A percentile compares a stretch with the other conserved stretches of the same genome.
These are phyloP conservation scores for Lasioglossum villosulum DNA, from an alignment of 2,888 invertebrate genomes.

Conservation along the genomic window DNA sequence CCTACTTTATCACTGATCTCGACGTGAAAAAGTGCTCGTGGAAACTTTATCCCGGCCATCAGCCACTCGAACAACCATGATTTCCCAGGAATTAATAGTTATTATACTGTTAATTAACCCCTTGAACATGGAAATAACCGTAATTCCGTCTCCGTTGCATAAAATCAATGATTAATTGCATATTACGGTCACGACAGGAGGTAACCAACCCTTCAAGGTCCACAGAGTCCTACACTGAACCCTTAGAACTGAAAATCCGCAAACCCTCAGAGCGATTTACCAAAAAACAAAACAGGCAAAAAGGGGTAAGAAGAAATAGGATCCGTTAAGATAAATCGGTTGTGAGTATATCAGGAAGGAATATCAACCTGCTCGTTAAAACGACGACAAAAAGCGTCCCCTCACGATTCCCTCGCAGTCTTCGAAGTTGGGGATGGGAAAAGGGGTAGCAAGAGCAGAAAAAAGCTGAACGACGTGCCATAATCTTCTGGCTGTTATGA, in stretches of 20 bases:
- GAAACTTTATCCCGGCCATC: background rate
- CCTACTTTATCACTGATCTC: background rate
- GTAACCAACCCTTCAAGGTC: background rate
- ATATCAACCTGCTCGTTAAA: conserved; percentile 12
- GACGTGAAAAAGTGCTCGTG: background rate
- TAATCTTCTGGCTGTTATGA: background rate
- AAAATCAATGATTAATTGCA: background rate
- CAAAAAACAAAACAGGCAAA: background rate
- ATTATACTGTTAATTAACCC: background rate
- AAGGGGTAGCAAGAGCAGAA: background rate
- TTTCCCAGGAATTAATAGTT: background rate
- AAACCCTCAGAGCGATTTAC: background rate
- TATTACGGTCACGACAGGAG: background rate
- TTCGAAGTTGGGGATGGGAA: background rate
- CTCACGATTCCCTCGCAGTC: background rate
- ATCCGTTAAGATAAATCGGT: background rate
- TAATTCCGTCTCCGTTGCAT: background rate
- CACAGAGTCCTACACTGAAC: background rate
- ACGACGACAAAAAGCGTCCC: conserved; percentile 4
- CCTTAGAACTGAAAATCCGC: background rate
- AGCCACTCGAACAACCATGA: background rate
- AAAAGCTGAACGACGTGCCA: background rate
- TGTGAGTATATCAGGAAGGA: background rate
- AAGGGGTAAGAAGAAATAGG: background rate
- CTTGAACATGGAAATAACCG: conserved; percentile 2